Evolutionary conservation across 2,797 vertebrate species (phyloP).

Genomic region (Catamblyrhynchus diadema): DNA sequence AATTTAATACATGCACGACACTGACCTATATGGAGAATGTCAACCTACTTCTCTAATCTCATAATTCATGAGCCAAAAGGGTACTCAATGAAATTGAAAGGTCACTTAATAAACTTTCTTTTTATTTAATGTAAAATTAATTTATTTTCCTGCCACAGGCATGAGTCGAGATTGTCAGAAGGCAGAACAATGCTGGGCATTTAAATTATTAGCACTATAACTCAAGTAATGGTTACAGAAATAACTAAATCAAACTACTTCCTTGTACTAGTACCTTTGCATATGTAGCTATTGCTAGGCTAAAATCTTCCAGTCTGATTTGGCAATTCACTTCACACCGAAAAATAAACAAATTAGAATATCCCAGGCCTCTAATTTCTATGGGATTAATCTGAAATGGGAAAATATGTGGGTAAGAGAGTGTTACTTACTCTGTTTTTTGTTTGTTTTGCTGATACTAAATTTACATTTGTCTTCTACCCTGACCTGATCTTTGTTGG

Average conservation of each 20-base stretch:
- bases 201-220: background rate
- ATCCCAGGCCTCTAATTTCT: background rate
- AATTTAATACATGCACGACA: background rate
- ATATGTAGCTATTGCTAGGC: background rate
- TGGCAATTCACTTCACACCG: background rate
- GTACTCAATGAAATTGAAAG: background rate
- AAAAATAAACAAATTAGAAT: slow-evolving; percentile 49
- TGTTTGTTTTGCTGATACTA: slow-evolving; percentile 49
- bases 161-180: background rate
- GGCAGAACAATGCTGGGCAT: background rate
- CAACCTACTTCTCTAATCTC: background rate
- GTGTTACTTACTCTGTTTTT: background rate
- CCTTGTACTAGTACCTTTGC: background rate
- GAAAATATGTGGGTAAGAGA: background rate
- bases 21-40: background rate
- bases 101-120: background rate
- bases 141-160: background rate
- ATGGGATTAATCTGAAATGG: slow-evolving; percentile 8
- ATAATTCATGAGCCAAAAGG: background rate
- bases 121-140: background rate
- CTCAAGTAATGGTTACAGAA: background rate
- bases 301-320: background rate
- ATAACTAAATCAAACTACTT: background rate
- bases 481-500: slow-evolving; percentile 45
- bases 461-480: slow-evolving; percentile 38